A percentile compares a stretch with the other conserved stretches of the same genome.
Evolutionary conservation across 37 sponge, comb jelly and placozoan species (phyloP).

Genomic region (Haliclona indistincta): DNA sequence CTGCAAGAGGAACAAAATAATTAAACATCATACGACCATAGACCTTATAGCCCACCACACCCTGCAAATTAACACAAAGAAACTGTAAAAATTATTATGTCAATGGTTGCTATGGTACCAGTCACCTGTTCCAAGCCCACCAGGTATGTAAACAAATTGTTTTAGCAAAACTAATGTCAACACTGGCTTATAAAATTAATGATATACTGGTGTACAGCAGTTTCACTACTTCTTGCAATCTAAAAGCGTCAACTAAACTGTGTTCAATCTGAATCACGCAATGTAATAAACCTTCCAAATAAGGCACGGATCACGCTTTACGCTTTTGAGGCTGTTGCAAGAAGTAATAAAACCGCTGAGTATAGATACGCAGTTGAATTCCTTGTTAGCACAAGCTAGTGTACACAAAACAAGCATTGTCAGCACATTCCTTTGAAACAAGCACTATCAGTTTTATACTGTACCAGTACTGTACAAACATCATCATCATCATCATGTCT

Average conservation of each 20-base stretch:
- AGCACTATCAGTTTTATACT: too few species aligned
- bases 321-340: neutral
- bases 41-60: neutral
- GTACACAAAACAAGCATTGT: neutral
- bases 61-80: neutral
- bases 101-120: neutral
- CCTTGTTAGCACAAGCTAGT: too few species aligned
- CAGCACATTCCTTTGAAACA: neutral
- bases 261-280: too few species aligned
- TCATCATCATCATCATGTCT: neutral
- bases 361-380: too few species aligned
- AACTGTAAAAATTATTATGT: neutral
- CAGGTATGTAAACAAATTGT: too few species aligned
- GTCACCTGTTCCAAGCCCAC: neutral
- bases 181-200: too few species aligned
- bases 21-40: neutral
- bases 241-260: too few species aligned
- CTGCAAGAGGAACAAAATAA: conserved; percentile 38
- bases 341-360: neutral
- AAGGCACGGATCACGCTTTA: too few species aligned
- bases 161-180: too few species aligned
- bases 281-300: too few species aligned
- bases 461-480: neutral
- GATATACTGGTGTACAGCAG: too few species aligned
- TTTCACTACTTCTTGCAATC: too few species aligned